Percentiles rank a stretch among this genome's conserved stretches.
Conservation (phyloP, 2,797 vertebrate species). For the Coluber constrictor region DNA sequence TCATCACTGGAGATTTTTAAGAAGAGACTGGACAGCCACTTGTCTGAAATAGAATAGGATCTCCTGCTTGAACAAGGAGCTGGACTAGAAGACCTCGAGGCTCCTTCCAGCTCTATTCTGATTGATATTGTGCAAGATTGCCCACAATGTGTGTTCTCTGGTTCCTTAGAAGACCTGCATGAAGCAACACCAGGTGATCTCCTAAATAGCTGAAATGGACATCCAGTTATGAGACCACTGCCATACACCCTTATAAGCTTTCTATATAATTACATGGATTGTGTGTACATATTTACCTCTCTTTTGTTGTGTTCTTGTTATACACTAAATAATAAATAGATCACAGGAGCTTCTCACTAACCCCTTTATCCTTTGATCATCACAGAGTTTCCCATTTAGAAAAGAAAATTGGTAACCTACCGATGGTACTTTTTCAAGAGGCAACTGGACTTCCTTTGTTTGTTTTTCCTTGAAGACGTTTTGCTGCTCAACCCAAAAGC, state of each 20-base stretch:
- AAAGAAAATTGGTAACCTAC: neutral
- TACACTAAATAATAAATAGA: neutral
- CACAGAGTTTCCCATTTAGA: neutral
- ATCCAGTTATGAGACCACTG: neutral
- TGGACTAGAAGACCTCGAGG: too few species aligned
- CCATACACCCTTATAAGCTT: accelerated
- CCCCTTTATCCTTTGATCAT: neutral
- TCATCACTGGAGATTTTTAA: too few species aligned
- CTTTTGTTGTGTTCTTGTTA: neutral
- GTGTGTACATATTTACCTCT: neutral
- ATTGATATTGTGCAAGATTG: neutral
- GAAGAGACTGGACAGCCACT: too few species aligned
- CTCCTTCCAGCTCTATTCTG: too few species aligned
- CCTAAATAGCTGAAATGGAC: neutral
- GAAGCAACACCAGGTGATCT: neutral
- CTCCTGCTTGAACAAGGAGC: too few species aligned
- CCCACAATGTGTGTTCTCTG: neutral
- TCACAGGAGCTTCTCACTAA: neutral
- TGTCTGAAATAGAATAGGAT: too few species aligned
- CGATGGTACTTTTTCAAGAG: neutral
- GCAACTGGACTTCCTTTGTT: neutral
- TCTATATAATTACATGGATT: neutral
- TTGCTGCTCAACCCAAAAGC: neutral
- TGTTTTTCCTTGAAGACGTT: neutral
- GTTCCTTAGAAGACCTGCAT: neutral